A percentile compares a stretch with the other conserved stretches of the same genome.
Evolutionary conservation across 2,888 invertebrate species (phyloP).

Genomic region (Chrysolina oricalcia): DNA sequence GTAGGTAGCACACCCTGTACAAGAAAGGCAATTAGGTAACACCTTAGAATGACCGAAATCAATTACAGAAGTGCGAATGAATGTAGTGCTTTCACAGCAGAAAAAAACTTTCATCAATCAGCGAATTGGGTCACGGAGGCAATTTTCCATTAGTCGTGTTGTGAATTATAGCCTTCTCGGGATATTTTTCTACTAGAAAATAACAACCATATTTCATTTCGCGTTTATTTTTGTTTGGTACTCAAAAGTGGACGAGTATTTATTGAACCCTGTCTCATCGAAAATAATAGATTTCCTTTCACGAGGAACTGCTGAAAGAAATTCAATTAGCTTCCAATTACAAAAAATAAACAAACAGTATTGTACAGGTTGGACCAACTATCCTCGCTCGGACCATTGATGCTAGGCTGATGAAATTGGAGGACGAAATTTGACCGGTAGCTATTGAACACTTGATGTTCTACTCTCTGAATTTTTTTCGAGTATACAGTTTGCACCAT

Average conservation of each 20-base stretch:
- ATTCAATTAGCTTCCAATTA: not conserved
- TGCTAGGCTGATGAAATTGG: no score
- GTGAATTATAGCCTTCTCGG: slow-evolving; percentile 8
- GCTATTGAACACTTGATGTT: no score
- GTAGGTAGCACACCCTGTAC: no score
- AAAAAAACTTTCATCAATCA: not conserved
- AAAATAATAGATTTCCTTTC: not conserved
- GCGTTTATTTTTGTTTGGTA: not conserved
- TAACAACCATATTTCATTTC: not conserved
- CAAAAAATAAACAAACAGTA: not conserved
- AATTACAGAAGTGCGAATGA: slow-evolving; percentile 14
- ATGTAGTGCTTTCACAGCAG: not conserved
- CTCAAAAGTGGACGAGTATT: not conserved
- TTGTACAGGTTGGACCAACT: not conserved
- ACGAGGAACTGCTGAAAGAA: not conserved
- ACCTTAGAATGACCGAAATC: not conserved
- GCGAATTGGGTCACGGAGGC: not conserved
- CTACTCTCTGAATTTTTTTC: no score
- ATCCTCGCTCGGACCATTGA: no score
- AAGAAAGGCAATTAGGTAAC: not conserved
- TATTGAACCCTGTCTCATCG: not conserved
- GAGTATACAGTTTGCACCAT: no score
- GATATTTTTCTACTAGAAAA: not conserved
- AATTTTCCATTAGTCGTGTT: not conserved
- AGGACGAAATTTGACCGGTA: no score